Conservation (phyloP, 1,140 invertebrate genomes). For the Pemphigus obesinymphae region DNA sequence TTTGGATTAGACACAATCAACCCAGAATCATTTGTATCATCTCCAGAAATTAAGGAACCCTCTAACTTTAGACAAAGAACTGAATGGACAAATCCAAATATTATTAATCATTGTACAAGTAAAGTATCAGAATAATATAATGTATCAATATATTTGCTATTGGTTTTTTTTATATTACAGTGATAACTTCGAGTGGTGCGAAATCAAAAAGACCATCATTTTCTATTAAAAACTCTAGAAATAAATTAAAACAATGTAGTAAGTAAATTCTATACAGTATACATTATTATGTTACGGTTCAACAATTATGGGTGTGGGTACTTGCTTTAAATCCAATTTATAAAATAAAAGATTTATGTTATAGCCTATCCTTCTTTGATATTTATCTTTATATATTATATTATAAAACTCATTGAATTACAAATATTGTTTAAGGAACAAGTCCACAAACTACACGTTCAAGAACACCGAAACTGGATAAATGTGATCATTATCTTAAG, state of each 20-base stretch:
- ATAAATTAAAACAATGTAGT: conserved; percentile 24
- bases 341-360: conserved; percentile 23
- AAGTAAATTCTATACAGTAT: conserved; percentile 26
- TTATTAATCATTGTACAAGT: not conserved
- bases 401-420: not conserved
- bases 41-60: not conserved
- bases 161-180: conserved; percentile 5
- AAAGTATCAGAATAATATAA: not conserved
- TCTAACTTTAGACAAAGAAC: not conserved
- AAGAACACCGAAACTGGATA: conserved; percentile 8
- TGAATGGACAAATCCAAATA: not conserved
- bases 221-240: conserved; percentile 16
- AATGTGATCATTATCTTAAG: conserved; percentile 18
- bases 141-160: not conserved
- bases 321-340: conserved; percentile 15
- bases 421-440: not conserved
- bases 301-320: conserved; percentile 16
- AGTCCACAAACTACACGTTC: not conserved
- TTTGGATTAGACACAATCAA: not conserved
- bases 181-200: not conserved
- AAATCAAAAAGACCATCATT: conserved; percentile 19
- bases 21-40: not conserved
- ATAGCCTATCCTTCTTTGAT: conserved; percentile 23
- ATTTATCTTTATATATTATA: conserved; percentile 5
- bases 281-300: conserved; percentile 8